Base-by-base conservation (phyloP, 2,888 invertebrate genomes). In the Cantharis lateralis region DNA sequence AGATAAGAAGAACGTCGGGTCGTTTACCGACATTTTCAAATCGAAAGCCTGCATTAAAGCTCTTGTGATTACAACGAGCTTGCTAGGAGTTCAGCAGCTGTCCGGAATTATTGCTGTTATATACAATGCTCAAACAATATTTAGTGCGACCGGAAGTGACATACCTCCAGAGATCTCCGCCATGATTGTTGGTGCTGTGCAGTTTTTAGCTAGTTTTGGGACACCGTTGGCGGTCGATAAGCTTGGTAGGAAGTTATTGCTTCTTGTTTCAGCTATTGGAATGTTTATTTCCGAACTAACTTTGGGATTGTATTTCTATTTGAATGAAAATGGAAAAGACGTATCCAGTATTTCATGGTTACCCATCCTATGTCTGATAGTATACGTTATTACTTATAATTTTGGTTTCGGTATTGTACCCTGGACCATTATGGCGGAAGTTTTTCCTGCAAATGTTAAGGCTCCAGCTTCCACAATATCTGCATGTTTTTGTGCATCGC, bases 351-450 rank as follows among this genome's bases (percentile, higher is more conserved):
- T 95, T 68, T 87, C 90, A 0, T 95, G 94, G 92, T 86, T 96
- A 62, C 96, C 96, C 0, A 90, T 96, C 10, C 85, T 92, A 5
- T 92, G 94, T 0, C 87, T 96, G 70, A 91, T 95, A 0, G 82
- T 93, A 13, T 96, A 93, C 88, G 94, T 95, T 75, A 88, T 93
- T 69, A 91, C 93, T 0, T 95, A 95, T 88, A 93, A 95, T 87
- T 89, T 93, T 83, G 95, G 92, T 0, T 92, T 93, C 76, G 95
- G 97, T 1, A 94, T 95, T 0, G 86, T 96, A 24, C 94, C 95
- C 0, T 96, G 96, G 96, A 93, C 95, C 0, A 92, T 96, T 24
- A 92, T 95, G 90, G 93, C 94, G 0, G 96, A 96, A 87, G 91
- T 96, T 87, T 93, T 97, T 87, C 93, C 96, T 20, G 89, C 93